phyloP scores from a whole-genome alignment of 2,888 invertebrate species.

The Nesidiocoris tenuis region DNA sequence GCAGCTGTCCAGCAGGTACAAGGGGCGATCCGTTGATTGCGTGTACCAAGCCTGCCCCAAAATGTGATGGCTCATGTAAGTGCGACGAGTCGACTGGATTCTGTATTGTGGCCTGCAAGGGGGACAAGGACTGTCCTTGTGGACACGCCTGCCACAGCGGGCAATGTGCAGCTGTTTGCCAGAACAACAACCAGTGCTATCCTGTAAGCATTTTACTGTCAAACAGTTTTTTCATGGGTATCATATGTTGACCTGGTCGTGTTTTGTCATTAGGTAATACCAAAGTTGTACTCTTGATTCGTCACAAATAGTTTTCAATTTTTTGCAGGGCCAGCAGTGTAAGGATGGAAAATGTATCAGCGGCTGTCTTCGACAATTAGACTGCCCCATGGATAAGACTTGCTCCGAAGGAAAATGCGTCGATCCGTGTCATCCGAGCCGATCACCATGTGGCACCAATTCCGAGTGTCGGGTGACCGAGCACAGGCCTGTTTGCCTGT shows the following conservation, averaged over 20 bases:
- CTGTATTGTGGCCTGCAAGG: constrained; percentile 69
- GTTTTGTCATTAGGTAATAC: background rate
- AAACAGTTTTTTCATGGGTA: background rate
- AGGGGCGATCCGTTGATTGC: constrained; percentile 78
- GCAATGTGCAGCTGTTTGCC: constrained; percentile 41
- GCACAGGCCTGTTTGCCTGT: constrained; percentile 81
- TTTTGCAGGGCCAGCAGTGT: constrained; percentile 71
- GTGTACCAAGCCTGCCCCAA: constrained; percentile 69
- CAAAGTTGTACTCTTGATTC: background rate
- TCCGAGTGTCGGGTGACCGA: constrained; percentile 77
- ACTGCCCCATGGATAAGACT: constrained; percentile 74
- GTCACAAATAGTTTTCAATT: background rate
- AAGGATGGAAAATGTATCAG: constrained; percentile 69
- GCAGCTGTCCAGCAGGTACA: constrained; percentile 78
- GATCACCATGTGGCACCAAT: constrained; percentile 73
- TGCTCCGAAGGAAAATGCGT: constrained; percentile 67
- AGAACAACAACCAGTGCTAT: constrained; percentile 61
- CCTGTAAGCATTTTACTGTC: constrained; percentile 54
- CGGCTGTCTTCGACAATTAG: constrained; percentile 76
- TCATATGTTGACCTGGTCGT: background rate
- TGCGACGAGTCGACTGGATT: constrained; percentile 76
- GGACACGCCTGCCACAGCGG: constrained; percentile 71
- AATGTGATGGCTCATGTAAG: constrained; percentile 74
- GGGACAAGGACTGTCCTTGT: constrained; percentile 71
- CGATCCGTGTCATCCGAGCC: constrained; percentile 66